These are phyloP conservation scores for Ridgeia piscesae DNA, from an alignment of 1,140 invertebrate species.

Conservation along the genomic window DNA sequence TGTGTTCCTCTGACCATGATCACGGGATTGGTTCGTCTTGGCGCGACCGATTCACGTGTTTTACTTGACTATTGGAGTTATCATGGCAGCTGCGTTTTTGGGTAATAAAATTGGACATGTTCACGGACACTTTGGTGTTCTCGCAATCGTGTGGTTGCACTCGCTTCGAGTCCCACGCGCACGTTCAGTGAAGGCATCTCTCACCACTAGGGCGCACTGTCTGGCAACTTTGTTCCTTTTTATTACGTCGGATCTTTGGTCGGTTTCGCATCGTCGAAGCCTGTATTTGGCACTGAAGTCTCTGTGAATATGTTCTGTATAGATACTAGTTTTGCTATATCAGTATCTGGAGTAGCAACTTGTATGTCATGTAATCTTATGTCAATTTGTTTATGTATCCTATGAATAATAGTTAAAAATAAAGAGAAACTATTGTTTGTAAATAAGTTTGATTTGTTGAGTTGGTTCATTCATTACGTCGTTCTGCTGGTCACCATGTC, in stretches of 20 bases:
- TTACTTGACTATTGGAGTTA: neutral
- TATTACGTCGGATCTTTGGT: neutral
- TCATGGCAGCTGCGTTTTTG: neutral
- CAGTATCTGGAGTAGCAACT: neutral
- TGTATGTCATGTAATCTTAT: neutral
- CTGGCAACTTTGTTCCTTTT: neutral
- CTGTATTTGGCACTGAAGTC: neutral
- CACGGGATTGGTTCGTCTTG: neutral
- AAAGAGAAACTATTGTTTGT: conserved; percentile 2
- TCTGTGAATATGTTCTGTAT: neutral
- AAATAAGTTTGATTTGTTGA: neutral
- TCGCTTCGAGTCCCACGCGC: neutral
- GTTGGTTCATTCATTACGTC: neutral
- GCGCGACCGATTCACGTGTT: neutral
- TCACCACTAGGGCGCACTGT: neutral
- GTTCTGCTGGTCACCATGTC: no score
- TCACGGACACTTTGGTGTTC: neutral
- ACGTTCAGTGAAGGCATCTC: neutral
- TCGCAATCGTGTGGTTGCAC: neutral
- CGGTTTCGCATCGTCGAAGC: neutral
- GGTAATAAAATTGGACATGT: neutral
- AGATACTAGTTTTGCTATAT: neutral
- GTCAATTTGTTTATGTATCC: neutral
- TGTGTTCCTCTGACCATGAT: neutral
- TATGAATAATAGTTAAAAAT: conserved; percentile 2